Evolutionary conservation across 2,113 vertebrate genomes (phyloP).

Genomic region (Numenius arquata): DNA sequence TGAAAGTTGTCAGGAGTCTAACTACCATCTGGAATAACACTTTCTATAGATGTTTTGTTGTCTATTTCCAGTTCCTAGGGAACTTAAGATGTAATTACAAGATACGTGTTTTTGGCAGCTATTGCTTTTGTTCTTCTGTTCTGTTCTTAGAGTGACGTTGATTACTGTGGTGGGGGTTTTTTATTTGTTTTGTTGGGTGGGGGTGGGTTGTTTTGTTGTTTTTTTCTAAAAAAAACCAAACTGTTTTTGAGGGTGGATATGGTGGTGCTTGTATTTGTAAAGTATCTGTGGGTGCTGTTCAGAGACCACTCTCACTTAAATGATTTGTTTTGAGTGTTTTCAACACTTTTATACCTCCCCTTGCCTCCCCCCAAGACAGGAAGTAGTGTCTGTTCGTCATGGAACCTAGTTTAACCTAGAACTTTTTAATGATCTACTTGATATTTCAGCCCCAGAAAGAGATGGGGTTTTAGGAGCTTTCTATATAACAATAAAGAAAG

Average conservation of each 20-base stretch:
- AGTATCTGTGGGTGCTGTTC: background rate
- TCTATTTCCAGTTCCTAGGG: background rate
- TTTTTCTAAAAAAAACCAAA: background rate
- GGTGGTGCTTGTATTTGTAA: background rate
- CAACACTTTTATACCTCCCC: background rate
- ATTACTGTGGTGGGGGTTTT: rapidly evolving
- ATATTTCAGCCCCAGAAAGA: background rate
- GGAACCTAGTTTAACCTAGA: background rate
- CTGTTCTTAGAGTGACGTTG: background rate
- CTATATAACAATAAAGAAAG: background rate
- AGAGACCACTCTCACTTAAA: background rate
- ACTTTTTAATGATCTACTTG: background rate
- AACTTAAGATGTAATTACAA: background rate
- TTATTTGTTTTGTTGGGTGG: rapidly evolving
- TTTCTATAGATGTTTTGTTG: background rate
- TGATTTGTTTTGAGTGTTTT: background rate
- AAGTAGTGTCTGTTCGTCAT: background rate
- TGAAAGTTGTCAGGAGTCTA: background rate
- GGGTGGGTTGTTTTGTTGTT: background rate
- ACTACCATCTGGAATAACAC: background rate
- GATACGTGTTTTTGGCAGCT: background rate
- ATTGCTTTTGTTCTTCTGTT: background rate
- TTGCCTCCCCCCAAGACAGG: background rate
- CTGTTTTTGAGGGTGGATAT: background rate
- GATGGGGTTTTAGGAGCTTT: background rate